These are phyloP conservation scores for Steatornis caripensis DNA, from an alignment of 2,113 vertebrate genomes.

Conservation along the genomic window DNA sequence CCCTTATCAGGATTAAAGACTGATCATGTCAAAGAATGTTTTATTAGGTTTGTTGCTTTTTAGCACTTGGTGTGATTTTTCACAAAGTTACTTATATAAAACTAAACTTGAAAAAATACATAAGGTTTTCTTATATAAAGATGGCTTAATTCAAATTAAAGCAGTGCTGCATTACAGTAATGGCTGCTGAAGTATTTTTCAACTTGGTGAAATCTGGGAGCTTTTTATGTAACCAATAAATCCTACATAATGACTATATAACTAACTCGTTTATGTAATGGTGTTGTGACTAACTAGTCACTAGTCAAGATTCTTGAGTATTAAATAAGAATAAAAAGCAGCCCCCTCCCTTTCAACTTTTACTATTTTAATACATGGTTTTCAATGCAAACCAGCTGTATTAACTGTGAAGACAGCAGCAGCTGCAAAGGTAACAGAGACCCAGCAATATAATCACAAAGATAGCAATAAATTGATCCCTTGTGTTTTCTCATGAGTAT, in stretches of 20 bases:
- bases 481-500: background rate
- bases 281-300: background rate
- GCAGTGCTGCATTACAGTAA: background rate
- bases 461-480: background rate
- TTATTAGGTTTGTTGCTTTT: background rate
- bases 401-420: background rate
- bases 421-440: conserved; percentile 30
- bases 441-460: background rate
- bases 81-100: background rate
- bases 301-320: background rate
- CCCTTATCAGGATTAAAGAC: background rate
- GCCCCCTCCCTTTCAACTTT: background rate
- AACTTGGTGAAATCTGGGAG: background rate
- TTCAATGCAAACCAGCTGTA: background rate
- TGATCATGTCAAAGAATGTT: background rate
- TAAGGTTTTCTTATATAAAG: background rate
- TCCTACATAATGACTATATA: background rate
- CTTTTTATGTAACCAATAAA: background rate
- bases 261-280: background rate
- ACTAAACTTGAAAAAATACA: background rate
- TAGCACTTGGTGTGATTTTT: background rate
- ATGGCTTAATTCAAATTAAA: background rate
- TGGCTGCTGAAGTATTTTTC: background rate
- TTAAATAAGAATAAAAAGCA: background rate
- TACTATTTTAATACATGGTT: background rate